Conservation (phyloP, 2,113 vertebrate species). For the Notarius lentiginosus region DNA sequence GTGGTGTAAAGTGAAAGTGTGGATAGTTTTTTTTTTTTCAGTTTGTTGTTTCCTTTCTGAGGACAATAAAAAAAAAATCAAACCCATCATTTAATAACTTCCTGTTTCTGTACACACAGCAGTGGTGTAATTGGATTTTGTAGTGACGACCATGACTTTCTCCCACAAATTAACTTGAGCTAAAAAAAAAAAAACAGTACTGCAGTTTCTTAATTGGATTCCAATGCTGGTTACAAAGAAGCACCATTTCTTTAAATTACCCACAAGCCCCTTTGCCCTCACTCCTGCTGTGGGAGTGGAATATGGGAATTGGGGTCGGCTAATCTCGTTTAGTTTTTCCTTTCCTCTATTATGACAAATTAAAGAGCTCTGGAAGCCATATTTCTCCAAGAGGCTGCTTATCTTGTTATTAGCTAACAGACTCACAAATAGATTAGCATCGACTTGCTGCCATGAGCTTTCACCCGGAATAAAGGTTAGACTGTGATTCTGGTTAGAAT, state of each 20-base stretch:
- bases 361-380: slow-evolving; percentile 75
- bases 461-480: slow-evolving; percentile 67
- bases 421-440: slow-evolving; percentile 79
- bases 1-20: no score
- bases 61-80: background rate
- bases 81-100: background rate
- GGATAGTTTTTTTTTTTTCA: background rate
- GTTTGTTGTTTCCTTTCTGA: background rate
- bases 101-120: background rate
- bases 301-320: slow-evolving; percentile 64
- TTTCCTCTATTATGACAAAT: slow-evolving; percentile 77
- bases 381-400: slow-evolving; percentile 69
- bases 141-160: slow-evolving; percentile 37
- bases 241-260: slow-evolving; percentile 65
- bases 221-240: slow-evolving; percentile 49
- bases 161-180: slow-evolving; percentile 49
- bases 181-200: slow-evolving; percentile 59
- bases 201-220: slow-evolving; percentile 71
- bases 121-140: background rate
- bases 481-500: slow-evolving; percentile 54
- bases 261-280: slow-evolving; percentile 59
- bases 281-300: slow-evolving; percentile 61
- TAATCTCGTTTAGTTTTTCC: slow-evolving; percentile 73
- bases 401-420: slow-evolving; percentile 78
- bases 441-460: slow-evolving; percentile 65